Conservation (phyloP, 1,140 invertebrate genomes). For the Drosophila elegans region DNA sequence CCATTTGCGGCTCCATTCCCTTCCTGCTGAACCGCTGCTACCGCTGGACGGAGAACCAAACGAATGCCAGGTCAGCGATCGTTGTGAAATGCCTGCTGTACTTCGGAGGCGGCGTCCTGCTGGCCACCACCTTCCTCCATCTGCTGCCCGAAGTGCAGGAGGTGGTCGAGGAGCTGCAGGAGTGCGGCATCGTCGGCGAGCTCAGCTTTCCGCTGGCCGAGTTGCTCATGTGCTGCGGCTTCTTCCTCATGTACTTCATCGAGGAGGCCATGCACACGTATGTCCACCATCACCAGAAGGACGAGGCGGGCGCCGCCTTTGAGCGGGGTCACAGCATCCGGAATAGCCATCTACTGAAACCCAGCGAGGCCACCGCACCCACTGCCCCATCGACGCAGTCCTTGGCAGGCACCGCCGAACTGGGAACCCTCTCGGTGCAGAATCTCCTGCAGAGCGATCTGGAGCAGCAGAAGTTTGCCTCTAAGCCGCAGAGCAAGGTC, state of each 20-base stretch:
- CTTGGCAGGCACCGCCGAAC: not conserved
- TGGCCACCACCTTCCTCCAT: slow-evolving; percentile 96
- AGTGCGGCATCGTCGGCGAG: slow-evolving; percentile 85
- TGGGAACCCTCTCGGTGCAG: slow-evolving; percentile 61
- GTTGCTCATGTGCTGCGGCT: slow-evolving; percentile 90
- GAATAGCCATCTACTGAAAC: slow-evolving; percentile 72
- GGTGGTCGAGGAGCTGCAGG: slow-evolving; percentile 87
- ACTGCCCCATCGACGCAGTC: not conserved
- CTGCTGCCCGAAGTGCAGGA: slow-evolving; percentile 94
- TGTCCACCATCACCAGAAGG: slow-evolving; percentile 85
- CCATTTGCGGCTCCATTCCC: slow-evolving; percentile 89
- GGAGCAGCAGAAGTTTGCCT: slow-evolving; percentile 68
- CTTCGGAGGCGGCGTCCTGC: slow-evolving; percentile 95
- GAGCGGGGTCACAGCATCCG: slow-evolving; percentile 77
- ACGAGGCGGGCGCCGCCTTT: slow-evolving; percentile 70
- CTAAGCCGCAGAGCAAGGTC: slow-evolving; percentile 36
- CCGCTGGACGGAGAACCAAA: slow-evolving; percentile 86
- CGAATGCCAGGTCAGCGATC: slow-evolving; percentile 85
- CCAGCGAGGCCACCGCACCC: slow-evolving; percentile 14
- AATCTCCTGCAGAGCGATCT: slow-evolving; percentile 65
- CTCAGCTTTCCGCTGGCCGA: slow-evolving; percentile 89
- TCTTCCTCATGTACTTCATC: slow-evolving; percentile 94
- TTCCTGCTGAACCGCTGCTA: slow-evolving; percentile 88
- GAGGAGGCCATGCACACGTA: slow-evolving; percentile 92
- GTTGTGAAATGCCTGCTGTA: slow-evolving; percentile 89